Evolutionary conservation across 2,888 invertebrate genomes (phyloP).

Genomic region (Chloroclysta siterata): DNA sequence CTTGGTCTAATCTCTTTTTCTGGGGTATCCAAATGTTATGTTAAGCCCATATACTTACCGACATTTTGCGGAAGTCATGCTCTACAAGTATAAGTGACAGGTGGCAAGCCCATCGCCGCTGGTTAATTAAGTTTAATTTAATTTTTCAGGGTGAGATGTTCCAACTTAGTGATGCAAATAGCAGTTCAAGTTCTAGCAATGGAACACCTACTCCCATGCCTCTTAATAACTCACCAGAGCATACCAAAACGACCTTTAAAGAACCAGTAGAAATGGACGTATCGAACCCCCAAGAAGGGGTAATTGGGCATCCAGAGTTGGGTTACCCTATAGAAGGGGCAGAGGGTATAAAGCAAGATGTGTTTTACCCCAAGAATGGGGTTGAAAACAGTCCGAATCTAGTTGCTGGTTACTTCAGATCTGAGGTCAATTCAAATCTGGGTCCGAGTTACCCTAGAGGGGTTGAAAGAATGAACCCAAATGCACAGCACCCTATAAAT

Average conservation of each 20-base stretch:
- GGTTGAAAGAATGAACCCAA: not conserved
- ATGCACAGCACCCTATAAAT: not conserved
- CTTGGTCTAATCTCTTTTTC: too few species aligned
- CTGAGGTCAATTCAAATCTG: not conserved
- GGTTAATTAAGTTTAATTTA: not conserved
- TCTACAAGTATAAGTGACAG: too few species aligned
- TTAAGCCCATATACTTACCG: too few species aligned
- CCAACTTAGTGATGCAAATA: not conserved
- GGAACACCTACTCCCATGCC: not conserved
- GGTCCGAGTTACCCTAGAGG: not conserved
- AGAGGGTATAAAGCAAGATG: not conserved
- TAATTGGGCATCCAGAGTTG: not conserved
- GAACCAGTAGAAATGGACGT: not conserved
- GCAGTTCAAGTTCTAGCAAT: not conserved
- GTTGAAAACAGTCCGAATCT: not conserved
- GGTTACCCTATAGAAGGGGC: not conserved
- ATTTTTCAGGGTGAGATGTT: constrained; percentile 16
- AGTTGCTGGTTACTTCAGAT: not conserved
- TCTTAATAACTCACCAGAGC: not conserved
- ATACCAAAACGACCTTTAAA: not conserved
- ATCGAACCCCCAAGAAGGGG: not conserved
- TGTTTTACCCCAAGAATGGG: not conserved
- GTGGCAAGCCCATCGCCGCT: too few species aligned
- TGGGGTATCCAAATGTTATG: too few species aligned
- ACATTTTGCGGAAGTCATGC: too few species aligned